Percentiles rank a stretch among this genome's conserved stretches.
phyloP scores from a whole-genome alignment of 2,888 invertebrate species.

The Lutraria lutraria region DNA sequence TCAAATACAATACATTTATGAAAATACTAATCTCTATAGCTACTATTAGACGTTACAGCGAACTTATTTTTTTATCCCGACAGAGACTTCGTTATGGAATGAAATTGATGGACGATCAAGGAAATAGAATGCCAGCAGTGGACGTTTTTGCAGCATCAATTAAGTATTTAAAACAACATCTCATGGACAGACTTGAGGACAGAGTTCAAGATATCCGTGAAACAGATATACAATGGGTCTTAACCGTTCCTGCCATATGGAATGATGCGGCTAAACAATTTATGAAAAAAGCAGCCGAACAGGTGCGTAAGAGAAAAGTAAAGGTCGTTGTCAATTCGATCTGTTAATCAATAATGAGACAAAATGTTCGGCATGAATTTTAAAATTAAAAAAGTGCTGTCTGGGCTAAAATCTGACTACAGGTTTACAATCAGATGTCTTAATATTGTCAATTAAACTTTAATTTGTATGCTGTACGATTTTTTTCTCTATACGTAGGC shows the following conservation, averaged over 20 bases:
- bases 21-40: neutral
- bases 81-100: conserved; percentile 45
- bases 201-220: conserved; percentile 30
- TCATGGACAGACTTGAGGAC: conserved; percentile 37
- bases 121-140: conserved; percentile 57
- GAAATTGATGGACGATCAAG: conserved; percentile 58
- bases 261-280: conserved; percentile 56
- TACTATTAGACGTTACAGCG: neutral
- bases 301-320: conserved; percentile 25
- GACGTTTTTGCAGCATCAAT: conserved; percentile 63
- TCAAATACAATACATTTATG: neutral
- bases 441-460: no score
- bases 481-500: conserved; percentile 32
- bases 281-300: conserved; percentile 52
- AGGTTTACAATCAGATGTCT: no score
- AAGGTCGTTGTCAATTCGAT: neutral
- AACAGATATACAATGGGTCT: conserved; percentile 58
- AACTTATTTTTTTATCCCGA: neutral
- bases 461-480: no score
- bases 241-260: conserved; percentile 64
- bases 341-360: no score
- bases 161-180: conserved; percentile 56
- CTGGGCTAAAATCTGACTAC: no score
- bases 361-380: no score
- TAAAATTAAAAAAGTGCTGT: no score